Evolutionary conservation across 2,113 vertebrate species (phyloP).

Genomic region (Odocoileus hemionus): DNA sequence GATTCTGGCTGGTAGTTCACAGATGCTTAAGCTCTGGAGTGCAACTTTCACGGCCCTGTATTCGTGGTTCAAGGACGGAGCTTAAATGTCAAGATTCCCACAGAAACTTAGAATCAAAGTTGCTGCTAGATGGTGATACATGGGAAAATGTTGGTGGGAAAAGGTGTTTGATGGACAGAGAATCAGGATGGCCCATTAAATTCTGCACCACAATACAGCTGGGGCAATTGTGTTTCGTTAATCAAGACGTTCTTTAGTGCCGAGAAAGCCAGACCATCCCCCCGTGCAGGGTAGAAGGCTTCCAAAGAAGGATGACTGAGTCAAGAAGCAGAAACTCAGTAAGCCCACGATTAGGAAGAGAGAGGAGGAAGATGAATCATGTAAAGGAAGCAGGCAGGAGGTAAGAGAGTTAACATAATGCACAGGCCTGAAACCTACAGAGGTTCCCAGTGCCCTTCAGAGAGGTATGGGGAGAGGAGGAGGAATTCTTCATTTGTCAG

Average conservation of each 20-base stretch:
- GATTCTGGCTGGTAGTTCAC: background rate
- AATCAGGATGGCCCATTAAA: background rate
- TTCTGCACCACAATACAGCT: background rate
- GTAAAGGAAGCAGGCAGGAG: background rate
- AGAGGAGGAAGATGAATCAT: background rate
- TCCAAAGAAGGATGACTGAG: background rate
- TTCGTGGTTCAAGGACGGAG: background rate
- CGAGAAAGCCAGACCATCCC: background rate
- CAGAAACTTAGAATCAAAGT: background rate
- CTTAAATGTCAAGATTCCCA: background rate
- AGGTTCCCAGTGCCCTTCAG: background rate
- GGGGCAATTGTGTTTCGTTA: background rate
- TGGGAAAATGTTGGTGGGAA: background rate
- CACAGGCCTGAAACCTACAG: background rate
- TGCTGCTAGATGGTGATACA: background rate
- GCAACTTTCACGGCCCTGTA: background rate
- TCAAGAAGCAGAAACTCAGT: background rate
- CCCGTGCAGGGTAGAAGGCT: background rate
- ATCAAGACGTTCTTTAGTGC: background rate
- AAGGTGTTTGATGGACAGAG: background rate
- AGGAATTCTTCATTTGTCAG: background rate
- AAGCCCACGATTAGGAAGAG: background rate
- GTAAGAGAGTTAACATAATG: background rate
- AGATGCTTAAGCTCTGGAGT: background rate
- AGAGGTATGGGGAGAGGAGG: background rate